Conservation (phyloP, 2,797 vertebrate species). For the Acipenser oxyrinchus region DNA sequence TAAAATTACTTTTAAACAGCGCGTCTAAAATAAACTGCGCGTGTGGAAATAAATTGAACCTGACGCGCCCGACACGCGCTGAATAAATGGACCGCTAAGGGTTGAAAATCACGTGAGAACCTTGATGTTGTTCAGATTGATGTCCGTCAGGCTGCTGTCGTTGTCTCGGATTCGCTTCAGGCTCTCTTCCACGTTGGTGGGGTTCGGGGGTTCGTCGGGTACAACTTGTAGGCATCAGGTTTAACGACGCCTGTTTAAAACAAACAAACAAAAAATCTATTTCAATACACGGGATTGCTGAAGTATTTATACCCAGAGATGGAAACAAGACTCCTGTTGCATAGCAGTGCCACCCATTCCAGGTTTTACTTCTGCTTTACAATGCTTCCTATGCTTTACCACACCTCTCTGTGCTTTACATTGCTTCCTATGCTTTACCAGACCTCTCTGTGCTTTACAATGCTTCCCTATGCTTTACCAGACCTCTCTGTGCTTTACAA, state of each 20-base stretch:
- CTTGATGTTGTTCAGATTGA: slow-evolving; percentile 97
- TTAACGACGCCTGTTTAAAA: slow-evolving; percentile 77
- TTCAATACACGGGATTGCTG: background rate
- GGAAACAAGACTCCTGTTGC: too few relatives aligned
- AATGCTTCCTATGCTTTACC: too few relatives aligned
- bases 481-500: too few relatives aligned
- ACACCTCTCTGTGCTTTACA: background rate
- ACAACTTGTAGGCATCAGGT: slow-evolving; percentile 78
- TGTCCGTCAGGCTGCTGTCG: slow-evolving; percentile 70
- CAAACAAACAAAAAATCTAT: background rate
- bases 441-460: slow-evolving; percentile 75
- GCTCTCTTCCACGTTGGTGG: slow-evolving; percentile 84
- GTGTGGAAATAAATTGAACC: too few relatives aligned
- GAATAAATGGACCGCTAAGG: too few relatives aligned
- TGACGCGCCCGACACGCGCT: too few relatives aligned
- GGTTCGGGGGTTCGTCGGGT: slow-evolving; percentile 85
- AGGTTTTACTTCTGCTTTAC: too few relatives aligned
- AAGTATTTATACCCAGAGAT: too few relatives aligned
- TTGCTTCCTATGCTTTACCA: too few relatives aligned
- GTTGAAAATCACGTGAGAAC: slow-evolving; percentile 23
- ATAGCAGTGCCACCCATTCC: too few relatives aligned
- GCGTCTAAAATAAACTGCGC: too few relatives aligned
- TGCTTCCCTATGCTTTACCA: slow-evolving; percentile 33
- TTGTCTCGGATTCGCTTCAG: slow-evolving; percentile 72
- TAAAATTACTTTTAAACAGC: too few relatives aligned